Conservation (phyloP, 2,888 invertebrate genomes). For the Tetanocera ferruginea region DNA sequence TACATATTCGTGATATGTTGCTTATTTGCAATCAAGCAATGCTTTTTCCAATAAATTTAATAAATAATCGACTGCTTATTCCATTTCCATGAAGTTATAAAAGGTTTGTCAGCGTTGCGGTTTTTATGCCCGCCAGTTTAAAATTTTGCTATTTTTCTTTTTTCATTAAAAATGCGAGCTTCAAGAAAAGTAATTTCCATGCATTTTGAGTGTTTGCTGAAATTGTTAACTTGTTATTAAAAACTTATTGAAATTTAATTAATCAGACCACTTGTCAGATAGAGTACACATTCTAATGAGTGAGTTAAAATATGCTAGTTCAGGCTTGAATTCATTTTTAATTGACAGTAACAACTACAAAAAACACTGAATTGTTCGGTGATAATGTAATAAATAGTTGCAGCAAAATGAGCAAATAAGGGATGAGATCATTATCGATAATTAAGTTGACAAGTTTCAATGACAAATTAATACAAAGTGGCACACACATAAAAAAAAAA, state of each 20-base stretch:
- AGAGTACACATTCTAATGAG: background rate
- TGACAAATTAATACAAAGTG: background rate
- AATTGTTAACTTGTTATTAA: background rate
- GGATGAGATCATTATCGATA: background rate
- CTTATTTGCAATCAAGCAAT: no score
- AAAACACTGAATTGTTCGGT: background rate
- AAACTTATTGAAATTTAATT: constrained; percentile 11
- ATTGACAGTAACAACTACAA: background rate
- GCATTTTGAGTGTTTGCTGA: no score
- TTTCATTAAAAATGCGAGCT: no score
- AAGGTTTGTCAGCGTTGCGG: no score
- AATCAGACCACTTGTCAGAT: background rate
- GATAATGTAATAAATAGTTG: background rate
- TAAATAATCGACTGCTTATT: no score
- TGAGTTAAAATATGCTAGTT: background rate
- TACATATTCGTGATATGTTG: no score
- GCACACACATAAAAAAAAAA: background rate
- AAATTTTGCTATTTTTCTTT: no score
- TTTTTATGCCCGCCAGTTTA: no score
- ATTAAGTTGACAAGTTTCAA: background rate
- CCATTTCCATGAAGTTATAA: no score
- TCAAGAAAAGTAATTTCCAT: no score
- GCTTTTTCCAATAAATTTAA: no score
- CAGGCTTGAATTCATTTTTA: background rate
- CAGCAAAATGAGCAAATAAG: background rate